Evolutionary conservation across 2,113 vertebrate genomes (phyloP), one percentile per base, ranked within the genome.

Genomic region (Forbesichthys agassizii): DNA sequence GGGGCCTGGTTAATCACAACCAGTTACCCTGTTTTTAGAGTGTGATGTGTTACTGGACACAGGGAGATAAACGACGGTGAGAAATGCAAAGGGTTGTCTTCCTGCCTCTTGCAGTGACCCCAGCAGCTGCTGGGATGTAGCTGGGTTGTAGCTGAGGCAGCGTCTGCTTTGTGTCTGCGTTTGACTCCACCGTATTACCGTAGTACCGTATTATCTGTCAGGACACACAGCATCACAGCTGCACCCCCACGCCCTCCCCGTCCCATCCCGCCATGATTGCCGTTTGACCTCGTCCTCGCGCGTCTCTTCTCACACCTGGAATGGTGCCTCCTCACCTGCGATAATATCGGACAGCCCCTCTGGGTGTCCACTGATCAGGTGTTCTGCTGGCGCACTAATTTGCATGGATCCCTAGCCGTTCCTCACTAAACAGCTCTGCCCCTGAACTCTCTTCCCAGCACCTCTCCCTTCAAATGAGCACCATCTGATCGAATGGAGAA

Each of bases 381-480:
- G 73, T 74, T 79, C 64, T 68, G 73, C 64, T 52, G 20, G 68
- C 67, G 10, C 67, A 2, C 27, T 27, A 64, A 85, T 87, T 82
- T 82, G 77, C 75, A 79, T 79, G 64, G 46, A 69, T 82, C 52
- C 54, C 71, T 83, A 62, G 69, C 48, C 65, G 60, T 59, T 56
- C 69, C 69, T 66, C 71, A 27, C 11, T 42, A 68, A 71, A 84
- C 46, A 59, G 54, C 56, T 57, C 83, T 76, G 75, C 80, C 79
- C 71, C 66, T 81, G 81, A 84, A 78, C 78, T 79, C 5, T 80
- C 81, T 78, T 78, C 67, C 78, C 63, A 58, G 18, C 84, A 77
- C 78, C 77, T 71, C 73, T 79, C 72, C 55, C 85, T 74, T 84
- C 88, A 80, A 88, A 84, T 85, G 69, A 75, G 51, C 48, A 58